Evolutionary conservation across 92 coral and sea anemone genomes (phyloP).

Genomic region (Chrysogorgia sp.): DNA sequence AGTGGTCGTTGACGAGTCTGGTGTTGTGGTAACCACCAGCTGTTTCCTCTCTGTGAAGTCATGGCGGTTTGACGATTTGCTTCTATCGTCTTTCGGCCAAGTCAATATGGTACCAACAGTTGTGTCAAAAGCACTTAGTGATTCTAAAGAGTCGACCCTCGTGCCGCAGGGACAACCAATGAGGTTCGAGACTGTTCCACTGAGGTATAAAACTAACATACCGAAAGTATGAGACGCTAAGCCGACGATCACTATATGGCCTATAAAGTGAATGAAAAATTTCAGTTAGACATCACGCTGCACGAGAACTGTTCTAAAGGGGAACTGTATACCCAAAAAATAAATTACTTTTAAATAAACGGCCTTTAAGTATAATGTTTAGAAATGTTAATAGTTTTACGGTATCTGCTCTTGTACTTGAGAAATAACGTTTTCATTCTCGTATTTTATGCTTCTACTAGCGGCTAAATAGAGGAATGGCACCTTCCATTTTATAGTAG

Average conservation of each 20-base stretch:
- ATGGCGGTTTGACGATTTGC: background rate
- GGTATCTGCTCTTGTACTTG: too few species aligned
- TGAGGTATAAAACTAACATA: constrained; percentile 15
- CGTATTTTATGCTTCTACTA: too few species aligned
- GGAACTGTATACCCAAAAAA: too few species aligned
- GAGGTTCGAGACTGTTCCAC: constrained; percentile 2
- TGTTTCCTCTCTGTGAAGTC: background rate
- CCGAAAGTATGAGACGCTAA: constrained; percentile 26
- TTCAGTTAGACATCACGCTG: background rate
- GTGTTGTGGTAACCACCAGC: constrained; percentile 13
- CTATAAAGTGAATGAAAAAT: constrained; percentile 2
- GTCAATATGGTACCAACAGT: constrained; percentile 7
- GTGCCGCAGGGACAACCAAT: constrained; percentile 42
- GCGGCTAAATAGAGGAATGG: too few species aligned
- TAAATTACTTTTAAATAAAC: too few species aligned
- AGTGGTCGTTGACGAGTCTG: background rate
- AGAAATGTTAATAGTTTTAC: too few species aligned
- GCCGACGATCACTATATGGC: constrained; percentile 5
- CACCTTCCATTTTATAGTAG: too few species aligned
- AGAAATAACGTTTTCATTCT: too few species aligned
- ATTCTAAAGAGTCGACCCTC: constrained; percentile 29
- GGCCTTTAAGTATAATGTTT: too few species aligned
- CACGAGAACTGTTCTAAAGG: too few species aligned
- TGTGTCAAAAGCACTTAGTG: constrained; percentile 31
- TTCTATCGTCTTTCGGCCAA: background rate